Percentiles rank a stretch among this genome's conserved stretches.
Conservation (phyloP, 2,113 vertebrate genomes). For the Petrocephalus microphthalmus region DNA sequence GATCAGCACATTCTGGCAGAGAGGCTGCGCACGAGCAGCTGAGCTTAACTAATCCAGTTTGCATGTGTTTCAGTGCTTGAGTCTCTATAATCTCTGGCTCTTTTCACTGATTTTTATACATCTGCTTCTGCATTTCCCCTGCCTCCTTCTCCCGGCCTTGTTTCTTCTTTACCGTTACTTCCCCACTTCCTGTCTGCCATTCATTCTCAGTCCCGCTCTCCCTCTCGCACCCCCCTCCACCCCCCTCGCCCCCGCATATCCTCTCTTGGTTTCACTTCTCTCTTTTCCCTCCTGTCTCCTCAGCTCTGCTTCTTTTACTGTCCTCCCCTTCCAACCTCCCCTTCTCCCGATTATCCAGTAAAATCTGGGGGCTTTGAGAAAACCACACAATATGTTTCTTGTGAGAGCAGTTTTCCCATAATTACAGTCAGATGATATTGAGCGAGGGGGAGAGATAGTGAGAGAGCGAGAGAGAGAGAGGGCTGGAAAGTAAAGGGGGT, state of each 20-base stretch:
- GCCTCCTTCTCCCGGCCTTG: background rate
- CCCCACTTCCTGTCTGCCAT: slow-evolving; percentile 25
- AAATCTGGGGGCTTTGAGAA: slow-evolving; percentile 15
- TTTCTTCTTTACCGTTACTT: slow-evolving; percentile 9
- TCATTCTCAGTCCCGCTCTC: slow-evolving; percentile 23
- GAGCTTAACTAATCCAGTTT: background rate
- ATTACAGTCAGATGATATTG: slow-evolving; percentile 56
- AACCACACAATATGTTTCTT: slow-evolving; percentile 31
- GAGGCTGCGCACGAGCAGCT: background rate
- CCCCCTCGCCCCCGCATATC: slow-evolving; percentile 1
- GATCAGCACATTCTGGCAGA: background rate
- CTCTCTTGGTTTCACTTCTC: background rate
- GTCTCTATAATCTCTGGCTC: background rate
- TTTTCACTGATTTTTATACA: background rate
- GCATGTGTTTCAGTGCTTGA: background rate
- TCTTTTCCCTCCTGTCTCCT: background rate
- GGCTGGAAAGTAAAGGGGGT: background rate
- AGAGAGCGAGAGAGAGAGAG: slow-evolving; percentile 25
- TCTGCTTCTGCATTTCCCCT: background rate
- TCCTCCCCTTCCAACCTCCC: slow-evolving; percentile 9
- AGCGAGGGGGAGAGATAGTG: background rate
- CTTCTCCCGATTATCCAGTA: background rate
- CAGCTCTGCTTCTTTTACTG: background rate
- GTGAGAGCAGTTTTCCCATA: slow-evolving; percentile 39
- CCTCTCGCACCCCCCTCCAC: background rate